Conservation (phyloP, 2,113 vertebrate genomes). For the Coptodon rendalli region DNA sequence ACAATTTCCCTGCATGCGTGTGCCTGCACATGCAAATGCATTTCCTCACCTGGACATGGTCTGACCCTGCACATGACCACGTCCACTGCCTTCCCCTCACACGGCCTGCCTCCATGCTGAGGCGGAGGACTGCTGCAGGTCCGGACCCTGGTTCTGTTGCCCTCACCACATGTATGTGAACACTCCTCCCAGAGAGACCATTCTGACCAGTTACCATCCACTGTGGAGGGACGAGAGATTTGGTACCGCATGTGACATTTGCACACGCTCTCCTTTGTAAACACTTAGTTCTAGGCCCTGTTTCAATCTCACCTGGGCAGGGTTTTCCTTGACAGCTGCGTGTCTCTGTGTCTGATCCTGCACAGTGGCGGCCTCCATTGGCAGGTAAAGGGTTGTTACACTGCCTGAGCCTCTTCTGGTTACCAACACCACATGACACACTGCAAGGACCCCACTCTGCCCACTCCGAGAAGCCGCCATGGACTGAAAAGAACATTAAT, state of each 20-base stretch:
- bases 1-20: fast-evolving
- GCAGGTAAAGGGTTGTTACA: slow-evolving; percentile 87
- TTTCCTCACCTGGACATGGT: slow-evolving; percentile 85
- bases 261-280: background rate
- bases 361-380: slow-evolving; percentile 84
- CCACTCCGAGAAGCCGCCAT: slow-evolving; percentile 89
- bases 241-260: too few species aligned
- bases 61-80: slow-evolving; percentile 79
- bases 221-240: slow-evolving; percentile 52
- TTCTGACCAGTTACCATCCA: slow-evolving; percentile 90
- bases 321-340: slow-evolving; percentile 79
- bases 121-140: slow-evolving; percentile 79
- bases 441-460: slow-evolving; percentile 85
- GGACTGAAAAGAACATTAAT: slow-evolving; percentile 70
- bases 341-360: slow-evolving; percentile 69
- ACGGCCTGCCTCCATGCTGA: slow-evolving; percentile 80
- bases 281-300: fast-evolving
- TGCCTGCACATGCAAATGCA: background rate
- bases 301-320: slow-evolving; percentile 80
- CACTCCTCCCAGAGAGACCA: slow-evolving; percentile 95
- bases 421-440: slow-evolving; percentile 82
- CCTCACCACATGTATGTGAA: slow-evolving; percentile 85
- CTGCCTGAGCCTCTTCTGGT: slow-evolving; percentile 80
- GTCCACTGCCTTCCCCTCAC: slow-evolving; percentile 82
- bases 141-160: slow-evolving; percentile 85